Percentiles rank a stretch among this genome's conserved stretches.
phyloP scores from a whole-genome alignment of 1,140 invertebrate species.

The Saccostrea glomerata region DNA sequence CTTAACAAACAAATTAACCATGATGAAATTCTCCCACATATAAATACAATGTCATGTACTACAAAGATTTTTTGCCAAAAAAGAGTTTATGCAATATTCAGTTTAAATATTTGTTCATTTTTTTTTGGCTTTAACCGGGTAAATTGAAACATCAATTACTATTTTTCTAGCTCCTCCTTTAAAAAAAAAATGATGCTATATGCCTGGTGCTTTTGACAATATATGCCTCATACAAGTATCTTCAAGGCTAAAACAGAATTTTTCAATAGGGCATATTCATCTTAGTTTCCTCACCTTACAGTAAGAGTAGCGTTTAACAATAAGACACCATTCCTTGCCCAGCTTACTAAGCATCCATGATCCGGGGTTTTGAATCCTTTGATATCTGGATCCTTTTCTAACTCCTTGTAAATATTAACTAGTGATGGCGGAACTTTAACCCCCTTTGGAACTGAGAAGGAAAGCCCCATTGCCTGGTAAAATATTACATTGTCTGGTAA shows the following conservation, averaged over 20 bases:
- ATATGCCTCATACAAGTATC: neutral
- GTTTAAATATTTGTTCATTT: too few species aligned
- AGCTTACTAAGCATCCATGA: conserved; percentile 83
- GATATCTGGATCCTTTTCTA: conserved; percentile 82
- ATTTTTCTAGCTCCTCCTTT: too few species aligned
- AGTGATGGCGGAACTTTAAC: conserved; percentile 83
- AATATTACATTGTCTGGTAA: too few species aligned
- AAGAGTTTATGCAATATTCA: too few species aligned
- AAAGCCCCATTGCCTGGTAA: conserved; percentile 82
- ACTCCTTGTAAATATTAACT: conserved; percentile 85
- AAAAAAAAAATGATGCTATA: too few species aligned
- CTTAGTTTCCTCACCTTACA: conserved; percentile 77
- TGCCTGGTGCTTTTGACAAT: too few species aligned
- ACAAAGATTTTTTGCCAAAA: too few species aligned
- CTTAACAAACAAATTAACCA: too few species aligned
- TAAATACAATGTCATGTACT: too few species aligned
- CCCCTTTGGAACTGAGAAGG: conserved; percentile 83
- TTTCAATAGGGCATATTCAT: neutral
- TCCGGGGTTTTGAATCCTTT: conserved; percentile 80
- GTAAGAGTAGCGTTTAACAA: conserved; percentile 85
- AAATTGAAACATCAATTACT: too few species aligned
- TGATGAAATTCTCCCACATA: too few species aligned
- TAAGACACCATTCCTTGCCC: conserved; percentile 85
- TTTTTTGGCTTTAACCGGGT: too few species aligned
- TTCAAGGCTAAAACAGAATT: neutral